Percentiles rank a stretch among this genome's conserved stretches.
These are phyloP conservation scores for Leptopilina boulardi DNA, from an alignment of 1,140 invertebrate genomes.

Conservation along the genomic window DNA sequence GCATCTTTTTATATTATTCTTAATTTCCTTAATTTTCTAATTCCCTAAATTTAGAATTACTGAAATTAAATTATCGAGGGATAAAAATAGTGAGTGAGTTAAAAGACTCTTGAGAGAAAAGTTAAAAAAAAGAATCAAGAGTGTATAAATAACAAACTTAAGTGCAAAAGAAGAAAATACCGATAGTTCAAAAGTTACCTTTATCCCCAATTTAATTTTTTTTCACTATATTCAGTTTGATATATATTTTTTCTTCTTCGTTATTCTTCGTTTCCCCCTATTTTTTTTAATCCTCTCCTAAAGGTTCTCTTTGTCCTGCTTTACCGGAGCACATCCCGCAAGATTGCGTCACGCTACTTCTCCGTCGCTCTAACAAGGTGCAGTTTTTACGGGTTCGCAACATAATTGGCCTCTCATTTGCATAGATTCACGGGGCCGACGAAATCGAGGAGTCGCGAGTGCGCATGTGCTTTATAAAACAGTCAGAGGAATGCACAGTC, in stretches of 20 bases:
- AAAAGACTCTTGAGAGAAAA: too few species aligned
- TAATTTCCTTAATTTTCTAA: too few species aligned
- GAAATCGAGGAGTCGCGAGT: slow-evolving; percentile 27
- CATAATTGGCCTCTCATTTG: slow-evolving; percentile 59
- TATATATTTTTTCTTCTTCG: slow-evolving; percentile 23
- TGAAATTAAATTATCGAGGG: too few species aligned
- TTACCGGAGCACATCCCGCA: slow-evolving; percentile 2
- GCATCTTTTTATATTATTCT: too few species aligned
- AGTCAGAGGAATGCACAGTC: background rate
- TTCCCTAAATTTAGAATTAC: too few species aligned
- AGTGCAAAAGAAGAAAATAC: too few species aligned
- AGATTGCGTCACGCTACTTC: background rate
- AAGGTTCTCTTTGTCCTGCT: slow-evolving; percentile 25
- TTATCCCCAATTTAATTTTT: background rate
- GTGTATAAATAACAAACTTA: too few species aligned
- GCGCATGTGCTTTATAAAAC: slow-evolving; percentile 9
- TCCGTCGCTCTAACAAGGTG: slow-evolving; percentile 52
- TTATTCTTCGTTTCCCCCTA: background rate
- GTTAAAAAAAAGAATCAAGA: too few species aligned
- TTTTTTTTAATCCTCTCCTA: slow-evolving; percentile 28
- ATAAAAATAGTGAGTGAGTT: too few species aligned
- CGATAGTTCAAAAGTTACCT: too few species aligned
- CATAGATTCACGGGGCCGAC: slow-evolving; percentile 51
- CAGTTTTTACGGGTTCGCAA: slow-evolving; percentile 55
- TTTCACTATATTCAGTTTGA: slow-evolving; percentile 6